A percentile compares a stretch with the other conserved stretches of the same genome.
Evolutionary conservation across 2,797 vertebrate species (phyloP).

Genomic region (Mus spretus): DNA sequence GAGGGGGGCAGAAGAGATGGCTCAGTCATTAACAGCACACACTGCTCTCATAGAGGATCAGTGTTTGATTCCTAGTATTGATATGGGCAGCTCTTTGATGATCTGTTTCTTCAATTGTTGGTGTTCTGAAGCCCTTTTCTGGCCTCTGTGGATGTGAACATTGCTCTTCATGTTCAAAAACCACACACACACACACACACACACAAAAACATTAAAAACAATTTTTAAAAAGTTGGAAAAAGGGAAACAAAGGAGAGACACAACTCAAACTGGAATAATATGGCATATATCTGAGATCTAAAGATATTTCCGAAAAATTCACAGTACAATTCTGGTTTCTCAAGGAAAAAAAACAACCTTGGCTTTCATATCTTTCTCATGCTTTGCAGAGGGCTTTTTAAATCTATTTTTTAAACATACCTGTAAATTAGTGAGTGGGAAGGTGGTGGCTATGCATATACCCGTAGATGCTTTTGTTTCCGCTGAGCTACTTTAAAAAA

Average conservation of each 20-base stretch:
- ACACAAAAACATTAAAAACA: background rate
- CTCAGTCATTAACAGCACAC: background rate
- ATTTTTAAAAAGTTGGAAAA: background rate
- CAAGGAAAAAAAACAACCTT: background rate
- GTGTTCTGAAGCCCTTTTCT: background rate
- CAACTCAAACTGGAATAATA: background rate
- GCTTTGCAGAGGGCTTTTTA: background rate
- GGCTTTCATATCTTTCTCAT: background rate
- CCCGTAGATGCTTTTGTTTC: conserved; percentile 4
- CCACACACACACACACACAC: background rate
- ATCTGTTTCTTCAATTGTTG: background rate
- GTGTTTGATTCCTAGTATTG: background rate
- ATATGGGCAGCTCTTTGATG: background rate
- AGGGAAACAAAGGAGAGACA: background rate
- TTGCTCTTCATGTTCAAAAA: background rate
- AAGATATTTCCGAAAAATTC: background rate
- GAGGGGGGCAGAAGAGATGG: background rate
- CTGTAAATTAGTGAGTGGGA: conserved; percentile 27
- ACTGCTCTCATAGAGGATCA: background rate
- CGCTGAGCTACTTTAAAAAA: background rate
- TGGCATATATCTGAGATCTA: background rate
- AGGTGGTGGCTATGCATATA: background rate
- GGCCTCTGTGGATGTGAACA: background rate
- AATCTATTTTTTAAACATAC: background rate
- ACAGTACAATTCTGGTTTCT: background rate